Base-by-base conservation (phyloP, 2,888 invertebrate species). In the Drosophila flavopinicola region DNA sequence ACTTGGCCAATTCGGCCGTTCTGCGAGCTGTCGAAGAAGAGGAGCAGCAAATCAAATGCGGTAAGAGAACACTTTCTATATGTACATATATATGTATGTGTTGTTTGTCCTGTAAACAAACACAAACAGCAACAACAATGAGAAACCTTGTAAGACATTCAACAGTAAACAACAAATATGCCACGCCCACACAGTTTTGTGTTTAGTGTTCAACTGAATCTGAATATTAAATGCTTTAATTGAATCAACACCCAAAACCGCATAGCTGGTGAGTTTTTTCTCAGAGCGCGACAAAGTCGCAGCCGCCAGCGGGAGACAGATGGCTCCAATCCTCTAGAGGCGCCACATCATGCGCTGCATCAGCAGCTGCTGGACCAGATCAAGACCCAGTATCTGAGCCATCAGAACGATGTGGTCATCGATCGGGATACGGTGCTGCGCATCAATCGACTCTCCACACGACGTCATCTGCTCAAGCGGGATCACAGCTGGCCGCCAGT, bases 21-120 rank as follows among this genome's bases (percentile, higher is more conserved):
- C 92, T 96, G 78, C 94, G 95, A 72, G 96, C 96, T 94, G 93
- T 96, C 64, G 96, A 96, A 89, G 96, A 96, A 90, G 96, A 96
- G 90, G 96, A 96, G 90, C 85, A 82, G 61, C 92, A 93, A 76
- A 93, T 94, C 83, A 94, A 93, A 89, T 90, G 93, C 93, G 80
- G 91, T 92, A 88, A 93, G 95, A 94, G 89, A 11, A 9, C 6
- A 11, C 20, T 10, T 13, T 23, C 0, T 54, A 6, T 42, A 6
- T 51, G 3, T 41, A 1, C 33, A 5, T 56, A 0, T 33, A 6
- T 41, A 6, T 45, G 2, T 45, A 15, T 56, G 20, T 53, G 27
- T 39, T 47, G 41, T 42, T 23, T 47, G 42, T 45, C 13, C 30
- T 15, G 10, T 20, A 15, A 9, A 38, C 27, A 20, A 23, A 54